Evolutionary conservation across 2,797 vertebrate species (phyloP), one percentile per base, ranked within the genome.

Genomic region (Sebastes minor): DNA sequence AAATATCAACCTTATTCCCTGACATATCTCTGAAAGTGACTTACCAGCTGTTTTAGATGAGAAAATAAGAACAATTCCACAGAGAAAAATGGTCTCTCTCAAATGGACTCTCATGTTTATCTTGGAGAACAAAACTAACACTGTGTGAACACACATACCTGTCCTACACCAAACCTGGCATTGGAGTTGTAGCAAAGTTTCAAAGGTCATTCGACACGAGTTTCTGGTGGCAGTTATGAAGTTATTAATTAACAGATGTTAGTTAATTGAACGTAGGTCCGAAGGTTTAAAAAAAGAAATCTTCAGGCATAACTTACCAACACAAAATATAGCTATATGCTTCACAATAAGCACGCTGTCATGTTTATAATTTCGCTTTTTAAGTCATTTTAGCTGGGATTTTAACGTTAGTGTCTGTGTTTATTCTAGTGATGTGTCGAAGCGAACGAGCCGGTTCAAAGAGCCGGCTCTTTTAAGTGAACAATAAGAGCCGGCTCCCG

Each of bases 201-300:
- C 80, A 87, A 90, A 91, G 91, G 87, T 92, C 88, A 62, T 27
- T 28, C 0, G 56, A 60, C 4, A 38, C 7, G 7, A 32, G 27
- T 68, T 64, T 72, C n/a, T 5, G 2, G 11, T 3, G 5, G 8
- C 30, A 38, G 16, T 63, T 46, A 18, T 2, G 0, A 57, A 59
- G 70, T 73, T 79, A 85, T 16, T 6, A 67, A 79, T 82, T 76
- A 82, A 84, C 77, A 63, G 23, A 67, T 3, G 1, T 14, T 23
- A 22, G 1, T 10, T 23, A 22, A 27, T 27, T 22, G 18, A 32
- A 10, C 25, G 5, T 0, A 10, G 2, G 23, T 28, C 32, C 2
- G 27, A 6, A 2, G 2, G 7, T 23, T 57, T 66, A 4, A 20
- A 22, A 38, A 10, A 20, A 35, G 32, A 3, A 4, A 5, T n/a